Conservation (phyloP, 2,113 vertebrate species). For the Alligator mississippiensis region DNA sequence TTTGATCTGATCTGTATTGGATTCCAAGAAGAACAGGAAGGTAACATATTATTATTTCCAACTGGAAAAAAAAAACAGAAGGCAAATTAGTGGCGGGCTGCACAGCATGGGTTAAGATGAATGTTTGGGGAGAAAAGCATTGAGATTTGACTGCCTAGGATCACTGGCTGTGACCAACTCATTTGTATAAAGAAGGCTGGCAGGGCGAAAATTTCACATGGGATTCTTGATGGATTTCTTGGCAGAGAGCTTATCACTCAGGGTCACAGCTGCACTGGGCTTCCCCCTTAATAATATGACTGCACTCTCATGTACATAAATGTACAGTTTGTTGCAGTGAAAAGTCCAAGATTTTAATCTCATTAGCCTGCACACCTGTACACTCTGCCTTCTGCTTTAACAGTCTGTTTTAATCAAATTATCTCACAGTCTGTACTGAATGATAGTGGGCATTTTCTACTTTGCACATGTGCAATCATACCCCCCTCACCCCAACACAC, state of each 20-base stretch:
- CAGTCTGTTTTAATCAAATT: background rate
- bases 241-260: background rate
- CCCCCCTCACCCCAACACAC: too few relatives aligned
- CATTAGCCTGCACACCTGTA: background rate
- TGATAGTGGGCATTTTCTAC: background rate
- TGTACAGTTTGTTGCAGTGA: background rate
- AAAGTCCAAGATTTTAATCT: background rate
- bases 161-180: background rate
- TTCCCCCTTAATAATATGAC: background rate
- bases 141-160: background rate
- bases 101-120: background rate
- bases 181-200: background rate
- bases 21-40: conserved; percentile 15
- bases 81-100: background rate
- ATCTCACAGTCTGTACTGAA: background rate
- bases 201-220: fast-evolving
- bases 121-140: background rate
- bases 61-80: background rate
- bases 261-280: background rate
- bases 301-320: background rate
- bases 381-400: background rate
- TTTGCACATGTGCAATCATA: background rate
- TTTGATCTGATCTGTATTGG: conserved; percentile 15
- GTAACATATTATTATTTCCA: conserved; percentile 37
- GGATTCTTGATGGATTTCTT: background rate